These are phyloP conservation scores for Meloidogyne floridensis DNA, from an alignment of 1,140 invertebrate genomes.

Conservation along the genomic window DNA sequence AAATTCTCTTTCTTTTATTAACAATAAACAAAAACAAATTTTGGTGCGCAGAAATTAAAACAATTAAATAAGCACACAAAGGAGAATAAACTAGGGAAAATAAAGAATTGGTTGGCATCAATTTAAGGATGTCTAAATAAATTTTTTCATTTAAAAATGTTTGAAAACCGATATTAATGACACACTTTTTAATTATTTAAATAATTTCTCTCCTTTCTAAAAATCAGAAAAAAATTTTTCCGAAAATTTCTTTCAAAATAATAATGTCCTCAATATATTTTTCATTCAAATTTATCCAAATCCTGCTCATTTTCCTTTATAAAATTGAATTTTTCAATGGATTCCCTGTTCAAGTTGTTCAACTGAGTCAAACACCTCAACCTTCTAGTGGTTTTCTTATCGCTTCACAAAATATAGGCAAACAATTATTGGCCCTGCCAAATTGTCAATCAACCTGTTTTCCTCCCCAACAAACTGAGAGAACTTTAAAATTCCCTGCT, in stretches of 20 bases:
- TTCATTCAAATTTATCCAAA: not conserved
- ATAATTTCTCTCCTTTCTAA: no score
- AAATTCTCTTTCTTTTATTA: not conserved
- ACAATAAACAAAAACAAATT: conserved; percentile 2
- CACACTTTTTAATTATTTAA: not conserved
- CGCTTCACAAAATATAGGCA: not conserved
- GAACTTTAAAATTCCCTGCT: not conserved
- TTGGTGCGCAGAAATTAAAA: not conserved
- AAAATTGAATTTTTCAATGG: not conserved
- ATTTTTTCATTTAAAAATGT: not conserved
- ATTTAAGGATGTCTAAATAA: not conserved
- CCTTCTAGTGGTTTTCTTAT: not conserved
- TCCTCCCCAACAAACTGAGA: not conserved
- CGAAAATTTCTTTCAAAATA: no score
- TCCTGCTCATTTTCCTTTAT: not conserved
- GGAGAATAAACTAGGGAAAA: not conserved
- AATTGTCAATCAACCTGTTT: not conserved
- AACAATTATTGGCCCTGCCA: not conserved
- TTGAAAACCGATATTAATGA: not conserved
- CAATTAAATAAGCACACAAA: not conserved
- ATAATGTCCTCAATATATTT: no score
- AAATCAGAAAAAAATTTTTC: no score
- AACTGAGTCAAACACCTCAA: not conserved
- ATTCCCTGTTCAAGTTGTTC: conserved; percentile 1
- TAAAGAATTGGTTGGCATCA: no score